These are phyloP conservation scores for Dinothrombium tinctorium DNA, from an alignment of 1,140 invertebrate genomes.

Conservation along the genomic window DNA sequence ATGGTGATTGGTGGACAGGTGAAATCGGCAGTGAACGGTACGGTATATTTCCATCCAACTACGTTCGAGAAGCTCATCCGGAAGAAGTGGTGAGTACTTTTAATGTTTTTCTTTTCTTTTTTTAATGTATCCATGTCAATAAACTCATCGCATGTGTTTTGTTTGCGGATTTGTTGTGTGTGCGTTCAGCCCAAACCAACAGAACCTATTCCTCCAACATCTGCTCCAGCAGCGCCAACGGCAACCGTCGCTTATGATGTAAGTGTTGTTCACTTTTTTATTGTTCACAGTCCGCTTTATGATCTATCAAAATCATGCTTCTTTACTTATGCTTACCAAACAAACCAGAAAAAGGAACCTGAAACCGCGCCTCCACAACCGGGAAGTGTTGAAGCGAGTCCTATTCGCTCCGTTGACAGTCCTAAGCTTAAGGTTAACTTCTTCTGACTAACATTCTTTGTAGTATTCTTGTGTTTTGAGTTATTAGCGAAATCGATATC, in stretches of 20 bases:
- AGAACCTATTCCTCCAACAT: neutral
- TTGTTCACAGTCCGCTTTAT: neutral
- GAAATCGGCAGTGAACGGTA: slow-evolving; percentile 33
- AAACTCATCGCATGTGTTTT: too few species aligned
- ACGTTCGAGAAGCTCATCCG: neutral
- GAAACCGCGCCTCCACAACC: neutral
- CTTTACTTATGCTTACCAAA: neutral
- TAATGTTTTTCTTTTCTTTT: neutral
- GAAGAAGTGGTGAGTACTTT: slow-evolving; percentile 8
- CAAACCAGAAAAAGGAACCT: neutral
- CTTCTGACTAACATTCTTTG: neutral
- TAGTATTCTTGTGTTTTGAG: neutral
- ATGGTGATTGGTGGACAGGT: slow-evolving; percentile 97
- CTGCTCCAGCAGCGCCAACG: neutral
- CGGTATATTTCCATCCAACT: slow-evolving; percentile 60
- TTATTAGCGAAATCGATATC: neutral
- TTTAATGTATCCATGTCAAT: neutral
- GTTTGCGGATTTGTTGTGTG: too few species aligned
- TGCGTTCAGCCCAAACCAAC: neutral
- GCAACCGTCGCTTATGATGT: too few species aligned
- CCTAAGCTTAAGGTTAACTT: slow-evolving; percentile 7
- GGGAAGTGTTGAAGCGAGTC: neutral
- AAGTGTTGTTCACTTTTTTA: neutral
- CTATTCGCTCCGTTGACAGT: slow-evolving; percentile 5
- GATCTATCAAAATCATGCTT: neutral